Evolutionary conservation across 2,113 vertebrate species (phyloP), one percentile per base, ranked within the genome.

Genomic region (Perca flavescens): DNA sequence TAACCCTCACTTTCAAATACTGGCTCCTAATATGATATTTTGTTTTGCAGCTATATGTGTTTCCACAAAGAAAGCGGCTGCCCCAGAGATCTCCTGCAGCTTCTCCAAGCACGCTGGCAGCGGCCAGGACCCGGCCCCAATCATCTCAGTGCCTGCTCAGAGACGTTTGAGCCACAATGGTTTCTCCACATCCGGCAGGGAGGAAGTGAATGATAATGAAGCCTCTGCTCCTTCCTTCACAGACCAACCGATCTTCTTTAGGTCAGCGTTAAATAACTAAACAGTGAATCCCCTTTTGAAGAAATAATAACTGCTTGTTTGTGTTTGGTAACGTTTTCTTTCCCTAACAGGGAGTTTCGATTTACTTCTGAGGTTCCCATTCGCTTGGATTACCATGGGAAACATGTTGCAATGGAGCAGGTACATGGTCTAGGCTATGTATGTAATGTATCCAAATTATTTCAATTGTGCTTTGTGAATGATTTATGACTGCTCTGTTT

Each of bases 361-460:
- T 99, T 99, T 89, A 99, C 96, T 0, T 97, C 97, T 22, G 98
- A 99, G 92, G 98, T 99, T 93, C 98, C 98, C 0, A 98, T 99
- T 88, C 96, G 98, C 1, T 94, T 99, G 76, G 98, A 99, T 93
- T 99, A 99, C 89, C 98, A 99, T 0, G 98, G 98, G 60, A 99
- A 99, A 85, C 98, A 99, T 0, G 96, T 99, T 3, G 96, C 97
- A 34, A 98, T 99, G 91, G 95, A 95, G 36, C 94, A 95, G 93
- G 95, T 95, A 80, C 6, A 21, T 31, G 14, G 4, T 79, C 36
- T 74, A 1, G 46, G 22, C 6, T 65, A 16, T 65, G 22, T 28
- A 13, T 64, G 22, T 54, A 49, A 68, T 43, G 40, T 11, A 43
- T 57, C 4, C 6, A 74, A 4, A 49, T 47, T 49, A 47, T 66